phyloP scores from a whole-genome alignment of 1,140 invertebrate genomes.

The Procambarus virginalis region DNA sequence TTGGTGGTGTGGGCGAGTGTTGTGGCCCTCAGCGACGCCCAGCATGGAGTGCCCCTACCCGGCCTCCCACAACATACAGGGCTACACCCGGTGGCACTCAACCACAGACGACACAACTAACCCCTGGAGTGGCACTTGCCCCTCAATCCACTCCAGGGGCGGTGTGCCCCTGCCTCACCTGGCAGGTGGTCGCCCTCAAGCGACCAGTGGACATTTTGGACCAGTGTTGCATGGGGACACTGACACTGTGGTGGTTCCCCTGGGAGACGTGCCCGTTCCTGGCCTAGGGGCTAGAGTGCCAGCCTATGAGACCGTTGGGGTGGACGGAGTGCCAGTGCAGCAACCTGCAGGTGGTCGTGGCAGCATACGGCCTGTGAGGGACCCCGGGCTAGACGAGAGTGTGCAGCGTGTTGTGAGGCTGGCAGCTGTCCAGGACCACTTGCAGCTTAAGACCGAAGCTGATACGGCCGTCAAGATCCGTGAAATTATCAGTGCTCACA shows the following conservation, averaged over 20 bases:
- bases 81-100: no score
- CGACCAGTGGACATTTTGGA: background rate
- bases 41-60: background rate
- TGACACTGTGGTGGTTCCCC: background rate
- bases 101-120: background rate
- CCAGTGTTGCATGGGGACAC: background rate
- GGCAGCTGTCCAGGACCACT: constrained; percentile 29
- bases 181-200: background rate
- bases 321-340: background rate
- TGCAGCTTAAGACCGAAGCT: constrained; percentile 46
- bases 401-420: constrained; percentile 47
- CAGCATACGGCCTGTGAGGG: constrained; percentile 26
- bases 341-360: background rate
- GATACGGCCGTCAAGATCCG: constrained; percentile 61
- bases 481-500: constrained; percentile 62
- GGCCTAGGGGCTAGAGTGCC: background rate
- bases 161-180: background rate
- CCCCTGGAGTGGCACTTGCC: background rate
- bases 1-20: background rate
- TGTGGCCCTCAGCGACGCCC: background rate
- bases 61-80: background rate
- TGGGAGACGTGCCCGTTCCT: background rate
- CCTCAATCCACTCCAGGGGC: background rate
- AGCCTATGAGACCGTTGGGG: background rate
- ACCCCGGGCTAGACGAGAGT: constrained; percentile 43